These are phyloP conservation scores for Erannis defoliaria DNA, from an alignment of 2,888 invertebrate species.

Conservation along the genomic window DNA sequence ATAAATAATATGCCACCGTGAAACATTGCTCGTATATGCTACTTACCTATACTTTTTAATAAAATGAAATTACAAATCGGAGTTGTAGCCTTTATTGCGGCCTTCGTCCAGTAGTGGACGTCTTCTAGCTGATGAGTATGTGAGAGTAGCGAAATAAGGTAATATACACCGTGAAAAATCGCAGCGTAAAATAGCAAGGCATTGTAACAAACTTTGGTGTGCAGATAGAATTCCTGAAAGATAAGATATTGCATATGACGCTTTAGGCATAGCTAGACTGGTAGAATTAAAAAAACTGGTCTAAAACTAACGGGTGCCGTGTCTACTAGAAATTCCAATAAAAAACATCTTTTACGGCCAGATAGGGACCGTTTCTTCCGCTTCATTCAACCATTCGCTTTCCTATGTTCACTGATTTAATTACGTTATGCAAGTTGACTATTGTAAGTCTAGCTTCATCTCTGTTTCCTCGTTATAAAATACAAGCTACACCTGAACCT, in stretches of 20 bases:
- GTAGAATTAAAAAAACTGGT: not conserved
- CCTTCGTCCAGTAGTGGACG: no score
- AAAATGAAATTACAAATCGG: no score
- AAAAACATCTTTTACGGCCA: conserved; percentile 8
- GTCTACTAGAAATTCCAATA: conserved; percentile 8
- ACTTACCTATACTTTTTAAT: no score
- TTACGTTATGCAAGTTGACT: conserved; percentile 20
- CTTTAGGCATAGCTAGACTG: not conserved
- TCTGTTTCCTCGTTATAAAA: conserved; percentile 22
- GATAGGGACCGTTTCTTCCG: conserved; percentile 14
- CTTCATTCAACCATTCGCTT: conserved; percentile 18
- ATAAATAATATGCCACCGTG: conserved; percentile 3
- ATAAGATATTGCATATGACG: not conserved
- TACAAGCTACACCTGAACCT: not conserved
- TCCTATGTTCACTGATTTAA: conserved; percentile 17
- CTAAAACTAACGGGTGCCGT: not conserved
- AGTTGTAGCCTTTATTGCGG: no score
- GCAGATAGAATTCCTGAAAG: not conserved
- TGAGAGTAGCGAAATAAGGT: not conserved
- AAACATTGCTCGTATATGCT: no score
- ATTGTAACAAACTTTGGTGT: no score
- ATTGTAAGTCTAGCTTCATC: conserved; percentile 17
- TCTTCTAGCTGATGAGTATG: no score
- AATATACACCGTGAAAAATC: no score
- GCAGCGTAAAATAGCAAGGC: no score